Evolutionary conservation across 2,797 vertebrate species (phyloP).

Genomic region (Streptopelia turtur): DNA sequence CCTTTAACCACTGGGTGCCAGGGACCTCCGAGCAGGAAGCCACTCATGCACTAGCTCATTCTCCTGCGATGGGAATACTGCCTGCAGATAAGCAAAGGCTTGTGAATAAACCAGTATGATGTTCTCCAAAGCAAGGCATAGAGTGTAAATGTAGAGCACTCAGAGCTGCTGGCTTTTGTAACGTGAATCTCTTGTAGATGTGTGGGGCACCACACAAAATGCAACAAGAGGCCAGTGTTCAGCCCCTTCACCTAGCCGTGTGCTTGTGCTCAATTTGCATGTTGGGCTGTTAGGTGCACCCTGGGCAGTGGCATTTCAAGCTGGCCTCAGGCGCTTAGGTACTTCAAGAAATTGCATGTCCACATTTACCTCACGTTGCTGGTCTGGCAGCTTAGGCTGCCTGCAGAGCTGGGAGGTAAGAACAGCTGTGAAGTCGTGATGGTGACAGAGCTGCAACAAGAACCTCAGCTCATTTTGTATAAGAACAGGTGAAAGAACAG

Average conservation of each 20-base stretch:
- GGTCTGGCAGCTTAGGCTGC: background rate
- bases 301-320: background rate
- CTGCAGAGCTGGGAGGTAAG: background rate
- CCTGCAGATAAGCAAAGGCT: background rate
- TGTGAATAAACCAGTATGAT: background rate
- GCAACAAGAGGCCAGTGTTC: rapidly evolving
- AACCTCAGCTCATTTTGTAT: background rate
- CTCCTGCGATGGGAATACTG: background rate
- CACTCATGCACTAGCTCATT: rapidly evolving
- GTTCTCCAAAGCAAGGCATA: background rate
- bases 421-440: background rate
- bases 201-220: background rate
- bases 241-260: background rate
- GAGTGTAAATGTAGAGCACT: background rate
- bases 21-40: background rate
- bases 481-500: background rate
- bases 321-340: rapidly evolving
- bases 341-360: background rate
- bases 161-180: background rate
- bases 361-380: rapidly evolving
- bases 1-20: slow-evolving; percentile 33
- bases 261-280: background rate
- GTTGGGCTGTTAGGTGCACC: background rate
- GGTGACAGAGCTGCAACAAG: background rate
- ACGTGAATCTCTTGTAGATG: background rate